Evolutionary conservation across 2,888 invertebrate genomes (phyloP), one percentile per base, ranked within the genome.

Genomic region (Leucania comma): DNA sequence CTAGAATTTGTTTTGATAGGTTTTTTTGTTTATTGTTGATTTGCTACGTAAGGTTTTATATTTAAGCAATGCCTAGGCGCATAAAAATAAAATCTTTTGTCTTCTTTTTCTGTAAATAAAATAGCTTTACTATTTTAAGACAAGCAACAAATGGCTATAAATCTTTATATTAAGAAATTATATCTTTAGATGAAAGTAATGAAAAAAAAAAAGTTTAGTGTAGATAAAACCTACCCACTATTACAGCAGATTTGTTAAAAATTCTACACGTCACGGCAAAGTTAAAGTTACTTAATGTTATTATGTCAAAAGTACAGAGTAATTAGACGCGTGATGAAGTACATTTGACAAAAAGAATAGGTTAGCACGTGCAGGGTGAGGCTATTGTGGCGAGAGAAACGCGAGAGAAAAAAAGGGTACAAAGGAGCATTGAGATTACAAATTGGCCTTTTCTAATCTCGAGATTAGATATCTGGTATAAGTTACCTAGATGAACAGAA

Each of bases 321-420:
- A 67, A 82, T 78, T 63, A 79, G 57, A 69, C 29, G 24, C 58
- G 35, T 64, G 54, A 65, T 61, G 77, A 76, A 76, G 69, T 59
- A 54, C 53, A 65, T 78, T 68, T 68, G 62, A 60, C 63, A 57
- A 54, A 79, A 79, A 68, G 63, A 82, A 72, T 82, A 61, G 22
- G 53, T 46, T 60, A 76, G 22, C 56, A 64, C 20, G 12, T 8
- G n/a, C 35, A 58, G 53, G 64, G 5, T n/a, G 53, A 12, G 58
- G 29, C 2, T 32, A 54, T 8, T 50, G 57, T 58, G 20, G 6
- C 1, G 10, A 17, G 3, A 9, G 22, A 51, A 51, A 20, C 5
- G 60, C 63, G 35, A 20, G 35, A 20, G 22, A 42, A 3, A 1
- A 24, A 29, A 14, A 4, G 3, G 14, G 53, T 26, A 26, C 20